These are phyloP conservation scores for Penaeus chinensis DNA, from an alignment of 1,140 invertebrate genomes.

Conservation along the genomic window DNA sequence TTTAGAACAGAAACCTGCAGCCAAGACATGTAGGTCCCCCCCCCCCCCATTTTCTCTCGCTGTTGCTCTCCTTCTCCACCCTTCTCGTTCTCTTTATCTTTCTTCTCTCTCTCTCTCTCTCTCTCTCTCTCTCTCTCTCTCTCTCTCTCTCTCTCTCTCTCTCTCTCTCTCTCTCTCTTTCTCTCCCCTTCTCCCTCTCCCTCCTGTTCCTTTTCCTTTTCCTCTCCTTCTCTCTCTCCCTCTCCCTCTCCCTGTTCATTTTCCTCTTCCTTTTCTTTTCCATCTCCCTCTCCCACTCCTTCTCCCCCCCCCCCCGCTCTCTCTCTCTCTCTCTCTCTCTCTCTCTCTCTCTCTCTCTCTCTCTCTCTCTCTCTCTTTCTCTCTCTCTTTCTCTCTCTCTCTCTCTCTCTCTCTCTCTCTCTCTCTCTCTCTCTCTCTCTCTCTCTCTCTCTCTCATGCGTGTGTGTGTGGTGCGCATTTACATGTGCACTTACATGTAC, in stretches of 20 bases:
- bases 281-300: background rate
- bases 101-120: no score
- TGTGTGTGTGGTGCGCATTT: no score
- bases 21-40: background rate
- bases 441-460: background rate
- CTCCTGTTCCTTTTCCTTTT: background rate
- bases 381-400: no score
- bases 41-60: background rate
- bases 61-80: background rate
- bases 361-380: background rate
- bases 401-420: background rate
- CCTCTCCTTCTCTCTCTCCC: no score
- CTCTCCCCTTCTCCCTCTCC: conserved; percentile 1
- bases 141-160: background rate
- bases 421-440: conserved; percentile 14
- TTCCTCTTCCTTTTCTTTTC: background rate
- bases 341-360: conserved; percentile 14
- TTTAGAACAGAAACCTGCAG: background rate
- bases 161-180: background rate
- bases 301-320: background rate
- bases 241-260: no score
- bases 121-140: no score
- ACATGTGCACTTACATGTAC: no score
- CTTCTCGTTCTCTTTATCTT: no score
- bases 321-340: conserved; percentile 5